Evolutionary conservation across 2,888 invertebrate species (phyloP).

Genomic region (Shargacucullia verbasci): DNA sequence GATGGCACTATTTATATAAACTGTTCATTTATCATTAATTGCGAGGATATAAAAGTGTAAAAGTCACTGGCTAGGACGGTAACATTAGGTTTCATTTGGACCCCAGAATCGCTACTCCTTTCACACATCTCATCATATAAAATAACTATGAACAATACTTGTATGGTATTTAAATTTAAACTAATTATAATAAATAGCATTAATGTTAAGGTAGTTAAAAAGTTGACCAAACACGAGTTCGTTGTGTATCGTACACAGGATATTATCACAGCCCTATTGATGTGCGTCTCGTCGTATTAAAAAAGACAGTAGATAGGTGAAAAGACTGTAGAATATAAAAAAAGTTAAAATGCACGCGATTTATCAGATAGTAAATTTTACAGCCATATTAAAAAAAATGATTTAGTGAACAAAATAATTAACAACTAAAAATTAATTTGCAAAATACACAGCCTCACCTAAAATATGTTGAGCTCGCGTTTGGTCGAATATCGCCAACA

Average conservation of each 20-base stretch:
- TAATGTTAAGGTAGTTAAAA: slow-evolving; percentile 64
- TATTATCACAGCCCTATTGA: slow-evolving; percentile 86
- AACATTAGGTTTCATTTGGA: slow-evolving; percentile 72
- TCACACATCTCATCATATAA: slow-evolving; percentile 73
- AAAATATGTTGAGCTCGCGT: slow-evolving; percentile 68
- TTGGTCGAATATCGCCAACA: slow-evolving; percentile 61
- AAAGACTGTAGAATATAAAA: slow-evolving; percentile 59
- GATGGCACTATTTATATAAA: slow-evolving; percentile 59
- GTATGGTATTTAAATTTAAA: slow-evolving; percentile 77
- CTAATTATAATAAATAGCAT: slow-evolving; percentile 65
- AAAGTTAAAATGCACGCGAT: slow-evolving; percentile 29
- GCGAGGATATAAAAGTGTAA: slow-evolving; percentile 55
- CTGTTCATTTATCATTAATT: slow-evolving; percentile 41
- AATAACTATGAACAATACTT: slow-evolving; percentile 82
- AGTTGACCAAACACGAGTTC: slow-evolving; percentile 76
- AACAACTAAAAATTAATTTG: slow-evolving; percentile 45
- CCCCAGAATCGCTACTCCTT: slow-evolving; percentile 65
- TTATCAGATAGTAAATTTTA: slow-evolving; percentile 27
- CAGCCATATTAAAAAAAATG: slow-evolving; percentile 35
- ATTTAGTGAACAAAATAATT: slow-evolving; percentile 37
- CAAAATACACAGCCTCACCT: slow-evolving; percentile 58
- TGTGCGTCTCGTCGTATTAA: slow-evolving; percentile 77
- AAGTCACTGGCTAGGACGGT: slow-evolving; percentile 83
- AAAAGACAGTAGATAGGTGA: slow-evolving; percentile 62
- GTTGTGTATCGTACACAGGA: slow-evolving; percentile 65